phyloP scores from a whole-genome alignment of 2,888 invertebrate genomes.

The Plebejus anna region DNA sequence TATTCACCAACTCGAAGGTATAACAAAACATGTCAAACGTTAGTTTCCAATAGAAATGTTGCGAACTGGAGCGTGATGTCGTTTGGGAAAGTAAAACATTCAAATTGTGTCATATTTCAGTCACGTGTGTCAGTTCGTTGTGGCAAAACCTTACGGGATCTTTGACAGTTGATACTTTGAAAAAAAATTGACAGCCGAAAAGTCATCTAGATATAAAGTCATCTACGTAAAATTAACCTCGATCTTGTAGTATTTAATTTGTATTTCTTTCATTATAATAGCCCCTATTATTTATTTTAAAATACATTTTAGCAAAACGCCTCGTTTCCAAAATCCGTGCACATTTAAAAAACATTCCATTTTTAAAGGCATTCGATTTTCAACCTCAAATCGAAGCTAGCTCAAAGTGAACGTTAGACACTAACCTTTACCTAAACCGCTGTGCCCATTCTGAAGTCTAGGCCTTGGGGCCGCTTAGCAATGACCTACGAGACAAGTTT shows the following conservation, averaged over 20 bases:
- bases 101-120: constrained; percentile 19
- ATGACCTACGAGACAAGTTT: constrained; percentile 36
- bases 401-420: constrained; percentile 23
- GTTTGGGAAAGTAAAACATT: constrained; percentile 17
- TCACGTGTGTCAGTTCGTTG: background rate
- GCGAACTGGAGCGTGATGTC: constrained; percentile 21
- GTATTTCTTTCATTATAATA: too few relatives aligned
- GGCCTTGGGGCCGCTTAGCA: constrained; percentile 36
- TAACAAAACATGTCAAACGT: constrained; percentile 20
- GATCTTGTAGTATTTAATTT: too few relatives aligned
- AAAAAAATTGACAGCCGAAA: background rate
- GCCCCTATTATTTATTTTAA: background rate
- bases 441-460: constrained; percentile 34
- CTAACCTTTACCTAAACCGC: constrained; percentile 35
- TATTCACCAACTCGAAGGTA: background rate
- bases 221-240: background rate
- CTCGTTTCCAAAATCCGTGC: background rate
- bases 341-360: background rate
- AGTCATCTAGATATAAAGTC: background rate
- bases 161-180: background rate
- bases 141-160: background rate
- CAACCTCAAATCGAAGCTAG: background rate
- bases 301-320: background rate
- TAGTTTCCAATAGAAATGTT: constrained; percentile 25
- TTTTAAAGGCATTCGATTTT: background rate